Evolutionary conservation across 2,797 vertebrate species (phyloP), one percentile per base, ranked within the genome.

Genomic region (Syngnathus rostellatus): DNA sequence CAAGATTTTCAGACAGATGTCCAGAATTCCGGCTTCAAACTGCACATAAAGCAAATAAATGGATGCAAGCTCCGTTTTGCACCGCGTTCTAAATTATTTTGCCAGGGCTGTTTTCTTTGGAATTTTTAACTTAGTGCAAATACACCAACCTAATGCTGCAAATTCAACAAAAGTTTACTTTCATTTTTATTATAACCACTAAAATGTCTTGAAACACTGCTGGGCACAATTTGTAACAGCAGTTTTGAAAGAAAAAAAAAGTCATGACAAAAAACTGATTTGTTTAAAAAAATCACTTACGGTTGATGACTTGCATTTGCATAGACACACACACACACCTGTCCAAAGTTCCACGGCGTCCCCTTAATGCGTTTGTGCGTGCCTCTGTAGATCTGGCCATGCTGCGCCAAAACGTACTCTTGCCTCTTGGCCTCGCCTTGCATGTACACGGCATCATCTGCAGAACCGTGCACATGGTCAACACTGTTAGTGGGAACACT

Each of bases 271-370:
- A 31, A 31, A 31, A 31, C 31, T 0, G 31, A 31, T 31, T 31
- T 31, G 31, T 31, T 31, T 4, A 31, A 31, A 31, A 31, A 31
- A 31, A 31, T 31, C 31, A 31, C 31, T 31, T 31, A 31, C 31
- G 31, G 31, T 31, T 31, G 31, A 31, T 31, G 31, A 31, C 31
- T 31, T 31, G 31, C 31, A 31, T 31, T 31, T 31, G 31, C 31
- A 31, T 4, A 31, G 31, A 31, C 31, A 31, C 31, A 31, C 31
- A 31, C 31, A 39, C 31, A 54, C 79, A 96, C 96, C 94, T 98
- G 96, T 67, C 94, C 94, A 0, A 93, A 97, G 80, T 93, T 93
- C 94, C 94, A 98, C 1, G 93, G 91, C 1, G 25, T 67, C 4
- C 57, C 64, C 5, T 71, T 86, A 72, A 94, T 93, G 61, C 79